Evolutionary conservation across 2,888 invertebrate genomes (phyloP).

Genomic region (Rhagonycha lutea): DNA sequence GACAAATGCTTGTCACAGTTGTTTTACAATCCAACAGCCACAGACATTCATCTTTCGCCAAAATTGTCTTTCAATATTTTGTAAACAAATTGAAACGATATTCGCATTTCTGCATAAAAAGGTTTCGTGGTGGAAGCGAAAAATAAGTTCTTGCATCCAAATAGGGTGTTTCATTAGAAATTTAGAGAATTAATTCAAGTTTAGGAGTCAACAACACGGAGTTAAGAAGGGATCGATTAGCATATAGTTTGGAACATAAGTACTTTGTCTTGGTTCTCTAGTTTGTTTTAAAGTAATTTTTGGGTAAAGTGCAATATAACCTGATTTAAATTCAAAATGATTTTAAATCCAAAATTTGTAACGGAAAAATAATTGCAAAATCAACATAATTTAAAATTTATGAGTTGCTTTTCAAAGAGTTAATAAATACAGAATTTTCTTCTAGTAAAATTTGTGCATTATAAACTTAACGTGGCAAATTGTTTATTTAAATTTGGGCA

Average conservation of each 20-base stretch:
- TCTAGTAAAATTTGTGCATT: not conserved
- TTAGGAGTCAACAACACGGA: not conserved
- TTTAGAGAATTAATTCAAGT: not conserved
- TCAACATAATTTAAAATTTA: not conserved
- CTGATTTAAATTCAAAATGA: not conserved
- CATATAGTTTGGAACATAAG: not conserved
- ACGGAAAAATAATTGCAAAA: not conserved
- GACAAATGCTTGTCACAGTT: not conserved
- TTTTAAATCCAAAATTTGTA: not conserved
- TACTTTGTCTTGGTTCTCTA: not conserved
- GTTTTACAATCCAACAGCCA: not conserved
- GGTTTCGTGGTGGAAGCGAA: not conserved
- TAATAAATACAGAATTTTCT: not conserved
- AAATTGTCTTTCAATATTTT: not conserved
- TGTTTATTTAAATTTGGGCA: not conserved
- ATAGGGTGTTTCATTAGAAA: not conserved
- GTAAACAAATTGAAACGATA: not conserved
- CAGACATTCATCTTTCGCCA: not conserved
- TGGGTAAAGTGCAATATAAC: not conserved
- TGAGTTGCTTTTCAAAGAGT: not conserved
- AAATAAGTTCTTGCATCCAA: not conserved
- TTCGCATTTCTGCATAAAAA: not conserved
- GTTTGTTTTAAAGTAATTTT: not conserved
- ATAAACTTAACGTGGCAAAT: not conserved
- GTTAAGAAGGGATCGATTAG: slow-evolving; percentile 2